A percentile compares a stretch with the other conserved stretches of the same genome.
These are phyloP conservation scores for Oceanodroma leucorhoa DNA, from an alignment of 2,797 vertebrate genomes.

Conservation along the genomic window DNA sequence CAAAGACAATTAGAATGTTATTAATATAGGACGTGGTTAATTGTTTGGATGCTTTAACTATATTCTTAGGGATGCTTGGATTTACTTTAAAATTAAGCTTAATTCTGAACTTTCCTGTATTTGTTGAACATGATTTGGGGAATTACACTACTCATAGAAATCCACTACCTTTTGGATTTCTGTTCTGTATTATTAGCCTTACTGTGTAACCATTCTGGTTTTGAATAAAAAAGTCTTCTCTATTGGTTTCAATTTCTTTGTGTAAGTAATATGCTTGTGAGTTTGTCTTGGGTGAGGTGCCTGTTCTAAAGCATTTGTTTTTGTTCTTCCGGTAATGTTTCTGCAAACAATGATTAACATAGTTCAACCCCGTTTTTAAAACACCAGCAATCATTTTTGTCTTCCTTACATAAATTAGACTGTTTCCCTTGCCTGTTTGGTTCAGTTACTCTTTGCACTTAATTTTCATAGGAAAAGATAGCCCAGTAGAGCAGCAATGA, in stretches of 20 bases:
- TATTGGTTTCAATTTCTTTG: not conserved
- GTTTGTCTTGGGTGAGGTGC: not conserved
- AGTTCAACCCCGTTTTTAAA: not conserved
- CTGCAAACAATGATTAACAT: not conserved
- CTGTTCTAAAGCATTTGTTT: not conserved
- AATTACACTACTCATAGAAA: not conserved
- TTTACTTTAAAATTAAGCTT: not conserved
- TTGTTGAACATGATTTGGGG: not conserved
- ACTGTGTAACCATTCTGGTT: not conserved
- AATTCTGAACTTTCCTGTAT: not conserved
- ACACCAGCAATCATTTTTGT: not conserved
- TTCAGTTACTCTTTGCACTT: not conserved
- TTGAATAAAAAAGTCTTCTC: not conserved
- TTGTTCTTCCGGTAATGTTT: not conserved
- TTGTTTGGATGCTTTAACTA: not conserved
- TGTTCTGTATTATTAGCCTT: not conserved
- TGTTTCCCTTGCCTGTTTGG: not conserved
- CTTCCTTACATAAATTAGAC: not conserved
- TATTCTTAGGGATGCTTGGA: not conserved
- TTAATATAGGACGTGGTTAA: not conserved
- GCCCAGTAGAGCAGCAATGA: not conserved
- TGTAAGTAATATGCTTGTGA: not conserved
- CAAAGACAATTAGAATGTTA: not conserved
- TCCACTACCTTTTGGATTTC: not conserved
- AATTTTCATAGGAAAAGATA: not conserved